A percentile compares a stretch with the other conserved stretches of the same genome.
These are phyloP conservation scores for Leptothorax acervorum DNA, from an alignment of 2,888 invertebrate species.

Conservation along the genomic window DNA sequence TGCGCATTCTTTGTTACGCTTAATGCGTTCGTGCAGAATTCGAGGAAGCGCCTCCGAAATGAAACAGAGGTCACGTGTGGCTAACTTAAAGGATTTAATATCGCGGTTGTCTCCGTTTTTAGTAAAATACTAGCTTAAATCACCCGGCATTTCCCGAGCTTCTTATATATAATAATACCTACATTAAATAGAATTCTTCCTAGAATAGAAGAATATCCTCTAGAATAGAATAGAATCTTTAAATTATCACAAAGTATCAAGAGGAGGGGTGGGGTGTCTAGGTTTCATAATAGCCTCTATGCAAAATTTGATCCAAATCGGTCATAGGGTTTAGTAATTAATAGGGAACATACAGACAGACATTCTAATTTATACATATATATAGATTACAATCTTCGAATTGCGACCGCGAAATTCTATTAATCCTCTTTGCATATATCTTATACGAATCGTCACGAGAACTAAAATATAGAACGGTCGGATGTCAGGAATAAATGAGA, in stretches of 20 bases:
- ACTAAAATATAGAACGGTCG: background rate
- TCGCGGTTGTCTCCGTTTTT: background rate
- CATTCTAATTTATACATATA: no score
- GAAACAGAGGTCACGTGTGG: background rate
- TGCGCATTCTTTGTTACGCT: constrained; percentile 45
- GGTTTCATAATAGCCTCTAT: no score
- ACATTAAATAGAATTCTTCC: no score
- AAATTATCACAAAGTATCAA: no score
- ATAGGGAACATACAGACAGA: no score
- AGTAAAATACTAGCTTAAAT: background rate
- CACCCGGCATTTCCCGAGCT: no score
- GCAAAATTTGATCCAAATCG: no score
- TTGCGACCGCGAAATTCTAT: background rate
- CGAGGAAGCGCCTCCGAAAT: constrained; percentile 3
- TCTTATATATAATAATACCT: no score
- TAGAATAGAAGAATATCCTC: no score
- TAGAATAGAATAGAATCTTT: no score
- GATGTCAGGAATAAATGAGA: constrained; percentile 4
- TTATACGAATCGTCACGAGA: background rate
- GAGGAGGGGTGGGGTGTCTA: no score
- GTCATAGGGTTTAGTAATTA: no score
- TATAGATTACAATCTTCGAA: background rate
- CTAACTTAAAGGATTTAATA: background rate
- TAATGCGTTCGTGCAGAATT: constrained; percentile 36
- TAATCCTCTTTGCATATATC: background rate